A percentile compares a stretch with the other conserved stretches of the same genome.
Conservation (phyloP, 2,113 vertebrate species). For the Eclectus roratus region DNA sequence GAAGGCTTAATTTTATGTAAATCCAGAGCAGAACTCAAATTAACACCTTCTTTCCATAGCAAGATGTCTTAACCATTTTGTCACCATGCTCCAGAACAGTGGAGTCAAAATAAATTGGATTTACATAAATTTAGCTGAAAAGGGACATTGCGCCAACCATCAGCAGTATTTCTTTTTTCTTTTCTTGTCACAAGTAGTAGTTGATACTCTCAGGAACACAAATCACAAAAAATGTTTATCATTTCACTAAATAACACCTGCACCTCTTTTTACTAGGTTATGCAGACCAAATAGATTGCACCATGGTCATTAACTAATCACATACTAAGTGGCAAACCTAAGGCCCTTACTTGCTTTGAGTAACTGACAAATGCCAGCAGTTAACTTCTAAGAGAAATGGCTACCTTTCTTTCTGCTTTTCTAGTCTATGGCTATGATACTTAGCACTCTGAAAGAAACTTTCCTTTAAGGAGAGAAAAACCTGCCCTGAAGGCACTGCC, state of each 20-base stretch:
- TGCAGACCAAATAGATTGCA: background rate
- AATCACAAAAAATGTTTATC: background rate
- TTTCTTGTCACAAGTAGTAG: background rate
- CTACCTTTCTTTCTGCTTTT: background rate
- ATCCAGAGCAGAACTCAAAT: constrained; percentile 9
- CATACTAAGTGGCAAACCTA: background rate
- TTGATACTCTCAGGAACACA: background rate
- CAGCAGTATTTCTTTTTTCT: background rate
- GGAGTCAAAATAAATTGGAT: background rate
- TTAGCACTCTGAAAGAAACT: background rate
- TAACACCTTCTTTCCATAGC: background rate
- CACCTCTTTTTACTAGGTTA: background rate
- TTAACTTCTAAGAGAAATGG: background rate
- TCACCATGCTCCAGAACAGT: background rate
- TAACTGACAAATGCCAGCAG: background rate
- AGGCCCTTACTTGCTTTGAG: background rate
- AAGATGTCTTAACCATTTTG: background rate
- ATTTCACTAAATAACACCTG: background rate
- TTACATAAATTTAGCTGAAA: background rate
- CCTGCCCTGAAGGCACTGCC: background rate
- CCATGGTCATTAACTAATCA: background rate
- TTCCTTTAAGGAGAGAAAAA: background rate
- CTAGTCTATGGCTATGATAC: background rate
- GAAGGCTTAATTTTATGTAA: constrained; percentile 38
- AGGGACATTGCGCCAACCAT: rapidly evolving